A percentile compares a stretch with the other conserved stretches of the same genome.
These are phyloP conservation scores for Nesogale talazaci DNA, from an alignment of 2,113 vertebrate species.

Conservation along the genomic window DNA sequence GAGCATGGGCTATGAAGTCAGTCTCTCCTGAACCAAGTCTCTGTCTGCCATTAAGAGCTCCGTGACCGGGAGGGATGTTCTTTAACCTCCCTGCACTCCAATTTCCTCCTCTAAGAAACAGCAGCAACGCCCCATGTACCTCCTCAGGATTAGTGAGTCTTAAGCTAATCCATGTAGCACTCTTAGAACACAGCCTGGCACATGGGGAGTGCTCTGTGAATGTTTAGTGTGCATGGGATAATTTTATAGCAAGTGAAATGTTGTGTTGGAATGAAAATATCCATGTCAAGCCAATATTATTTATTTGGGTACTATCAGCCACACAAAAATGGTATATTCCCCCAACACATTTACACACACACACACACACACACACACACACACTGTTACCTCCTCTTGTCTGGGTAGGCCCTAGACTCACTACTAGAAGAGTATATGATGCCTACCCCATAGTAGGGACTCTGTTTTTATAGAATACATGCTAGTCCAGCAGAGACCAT, in stretches of 20 bases:
- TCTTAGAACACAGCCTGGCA: conserved; percentile 52
- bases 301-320: background rate
- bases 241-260: conserved; percentile 34
- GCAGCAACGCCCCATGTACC: conserved; percentile 28
- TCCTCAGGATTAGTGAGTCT: conserved; percentile 56
- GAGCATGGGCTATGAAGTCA: background rate
- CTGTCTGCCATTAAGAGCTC: background rate
- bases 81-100: conserved; percentile 11
- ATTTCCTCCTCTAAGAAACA: conserved; percentile 35
- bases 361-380: too few relatives aligned
- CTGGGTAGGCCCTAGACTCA: background rate
- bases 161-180: conserved; percentile 50
- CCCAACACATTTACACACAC: background rate
- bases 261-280: background rate
- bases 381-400: background rate
- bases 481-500: background rate
- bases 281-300: background rate
- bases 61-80: background rate
- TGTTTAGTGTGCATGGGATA: conserved; percentile 25
- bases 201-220: background rate
- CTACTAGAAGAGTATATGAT: too few relatives aligned
- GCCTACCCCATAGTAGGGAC: too few relatives aligned
- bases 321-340: background rate
- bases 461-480: background rate
- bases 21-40: background rate